Base-by-base conservation (phyloP, 2,113 vertebrate genomes). In the Emydura subglobosa region DNA sequence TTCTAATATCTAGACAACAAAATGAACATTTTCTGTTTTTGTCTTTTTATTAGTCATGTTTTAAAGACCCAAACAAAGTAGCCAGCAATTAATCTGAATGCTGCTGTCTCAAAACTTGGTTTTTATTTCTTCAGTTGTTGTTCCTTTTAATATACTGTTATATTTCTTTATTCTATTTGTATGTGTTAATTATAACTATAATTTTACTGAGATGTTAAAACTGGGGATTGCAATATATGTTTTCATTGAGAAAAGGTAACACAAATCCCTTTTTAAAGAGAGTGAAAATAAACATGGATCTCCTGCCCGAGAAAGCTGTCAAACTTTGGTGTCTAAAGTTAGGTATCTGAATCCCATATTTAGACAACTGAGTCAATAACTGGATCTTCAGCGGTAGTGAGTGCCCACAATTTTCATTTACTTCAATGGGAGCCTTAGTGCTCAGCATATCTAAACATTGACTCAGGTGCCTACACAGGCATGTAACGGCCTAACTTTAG, bases 21-120 rank as follows among this genome's bases (percentile, higher is more conserved):
- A 47, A 1, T 0, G 2, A 0, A 1, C 0, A 0, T 3, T n/a
- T 65, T 51, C 11, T 50, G 47, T 25, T 27, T 0, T 0, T 19
- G 16, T 72, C 14, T 88, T 92, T 65, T 57, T 51, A 3, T 79
- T 50, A 87, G 86, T 49, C 86, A 87, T 17, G 10, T 49, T 19
- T 88, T 6, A 44, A 88, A 80, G n/a, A 79, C 86, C 76, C 51
- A 25, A 79, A 47, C 89, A 87, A 95, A 94, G 53, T 16, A 44
- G 49, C 57, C 82, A 54, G 88, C 87, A 54, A 59, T 25, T 82
- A 79, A 82, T 90, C 89, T 39, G 53, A 93, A 72, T 9, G 0
- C 6, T 0, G 16, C 49, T 22, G 42, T 94, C 61, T 82, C 90
- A 53, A 16, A 6, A 27, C 5, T 39, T 87, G 9, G n/a, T 65